A percentile compares a stretch with the other conserved stretches of the same genome.
Evolutionary conservation across 2,888 invertebrate genomes (phyloP).

Genomic region (Aelia acuminata): DNA sequence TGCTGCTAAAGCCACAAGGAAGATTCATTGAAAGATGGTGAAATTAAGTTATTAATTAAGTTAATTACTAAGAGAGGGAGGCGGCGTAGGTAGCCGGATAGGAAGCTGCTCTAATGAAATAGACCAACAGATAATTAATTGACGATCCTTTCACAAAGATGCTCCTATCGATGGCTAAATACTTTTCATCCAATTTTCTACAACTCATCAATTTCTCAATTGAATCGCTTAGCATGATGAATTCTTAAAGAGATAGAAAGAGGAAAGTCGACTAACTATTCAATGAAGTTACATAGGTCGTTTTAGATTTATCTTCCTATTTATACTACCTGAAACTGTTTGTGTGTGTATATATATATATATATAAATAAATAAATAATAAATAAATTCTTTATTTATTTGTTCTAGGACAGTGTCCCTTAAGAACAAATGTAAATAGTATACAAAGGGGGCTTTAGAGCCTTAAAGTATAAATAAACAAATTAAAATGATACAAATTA

Average conservation of each 20-base stretch:
- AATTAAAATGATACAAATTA: too few relatives aligned
- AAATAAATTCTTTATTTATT: too few relatives aligned
- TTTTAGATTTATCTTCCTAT: too few relatives aligned
- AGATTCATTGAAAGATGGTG: background rate
- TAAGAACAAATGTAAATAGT: too few relatives aligned
- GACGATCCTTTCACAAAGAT: background rate
- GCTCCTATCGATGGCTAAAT: background rate
- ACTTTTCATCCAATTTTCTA: background rate
- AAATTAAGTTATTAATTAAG: background rate
- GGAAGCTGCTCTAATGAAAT: background rate
- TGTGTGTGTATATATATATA: too few relatives aligned
- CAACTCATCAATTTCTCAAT: background rate
- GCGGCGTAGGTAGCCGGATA: background rate
- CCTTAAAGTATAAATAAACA: too few relatives aligned
- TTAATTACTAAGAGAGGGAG: background rate
- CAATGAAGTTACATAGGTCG: too few relatives aligned
- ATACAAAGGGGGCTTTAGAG: too few relatives aligned
- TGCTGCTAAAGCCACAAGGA: background rate
- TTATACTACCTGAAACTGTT: too few relatives aligned
- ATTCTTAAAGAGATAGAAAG: background rate
- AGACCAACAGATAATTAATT: slow-evolving; percentile 17
- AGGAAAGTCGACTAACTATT: background rate
- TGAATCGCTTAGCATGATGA: background rate
- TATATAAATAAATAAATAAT: too few relatives aligned
- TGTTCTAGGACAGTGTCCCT: too few relatives aligned